Evolutionary conservation across 2,888 invertebrate species (phyloP).

Genomic region (Apotomis turbidana): DNA sequence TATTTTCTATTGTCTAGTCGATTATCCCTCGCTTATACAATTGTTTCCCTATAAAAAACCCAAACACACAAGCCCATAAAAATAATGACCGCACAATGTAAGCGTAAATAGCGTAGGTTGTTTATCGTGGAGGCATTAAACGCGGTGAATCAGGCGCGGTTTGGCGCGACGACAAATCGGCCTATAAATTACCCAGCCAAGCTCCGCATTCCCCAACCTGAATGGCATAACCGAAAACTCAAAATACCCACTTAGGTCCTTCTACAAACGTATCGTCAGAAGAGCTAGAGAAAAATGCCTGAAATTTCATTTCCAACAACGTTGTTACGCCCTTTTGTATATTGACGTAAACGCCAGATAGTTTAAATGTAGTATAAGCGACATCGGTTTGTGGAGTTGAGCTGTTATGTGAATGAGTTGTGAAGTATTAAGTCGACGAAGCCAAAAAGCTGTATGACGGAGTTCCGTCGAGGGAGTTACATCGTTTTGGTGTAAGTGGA

Average conservation of each 20-base stretch:
- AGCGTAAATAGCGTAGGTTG: slow-evolving; percentile 41
- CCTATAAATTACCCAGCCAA: slow-evolving; percentile 38
- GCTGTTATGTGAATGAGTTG: background rate
- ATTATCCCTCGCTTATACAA: background rate
- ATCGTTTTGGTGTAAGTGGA: slow-evolving; percentile 16
- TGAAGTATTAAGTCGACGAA: slow-evolving; percentile 24
- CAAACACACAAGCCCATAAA: slow-evolving; percentile 34
- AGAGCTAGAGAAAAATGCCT: background rate
- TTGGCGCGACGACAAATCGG: slow-evolving; percentile 42
- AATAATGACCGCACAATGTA: slow-evolving; percentile 40
- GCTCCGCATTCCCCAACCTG: slow-evolving; percentile 1
- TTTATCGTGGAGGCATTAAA: slow-evolving; percentile 40
- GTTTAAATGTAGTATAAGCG: slow-evolving; percentile 14
- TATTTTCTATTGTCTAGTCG: background rate
- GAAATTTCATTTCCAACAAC: background rate
- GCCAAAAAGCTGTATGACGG: slow-evolving; percentile 31
- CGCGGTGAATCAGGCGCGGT: slow-evolving; percentile 41
- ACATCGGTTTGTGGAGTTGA: slow-evolving; percentile 1
- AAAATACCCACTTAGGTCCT: slow-evolving; percentile 15
- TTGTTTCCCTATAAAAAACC: slow-evolving; percentile 24
- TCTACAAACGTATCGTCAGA: background rate
- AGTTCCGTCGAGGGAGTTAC: slow-evolving; percentile 2
- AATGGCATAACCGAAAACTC: slow-evolving; percentile 16
- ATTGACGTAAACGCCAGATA: background rate
- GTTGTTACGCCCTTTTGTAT: slow-evolving; percentile 13